Percentiles rank a stretch among this genome's conserved stretches.
phyloP scores from a whole-genome alignment of 1,140 invertebrate species.

The Lepidurus couesii region DNA sequence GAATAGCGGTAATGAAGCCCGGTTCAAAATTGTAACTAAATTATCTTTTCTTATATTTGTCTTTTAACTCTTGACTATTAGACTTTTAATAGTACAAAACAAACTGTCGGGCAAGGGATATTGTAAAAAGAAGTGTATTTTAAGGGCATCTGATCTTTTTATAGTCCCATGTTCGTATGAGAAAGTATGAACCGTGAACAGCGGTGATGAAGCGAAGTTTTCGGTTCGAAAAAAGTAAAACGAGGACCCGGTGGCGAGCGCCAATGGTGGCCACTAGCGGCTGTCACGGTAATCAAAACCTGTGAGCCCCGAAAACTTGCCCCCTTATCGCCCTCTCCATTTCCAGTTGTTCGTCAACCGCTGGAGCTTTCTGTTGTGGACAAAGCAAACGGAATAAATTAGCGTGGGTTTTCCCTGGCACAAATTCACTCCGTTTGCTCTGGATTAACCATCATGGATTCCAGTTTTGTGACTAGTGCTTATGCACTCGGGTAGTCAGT shows the following conservation, averaged over 20 bases:
- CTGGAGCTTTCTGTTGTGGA: slow-evolving; percentile 13
- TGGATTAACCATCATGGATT: background rate
- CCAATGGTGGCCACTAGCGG: slow-evolving; percentile 5
- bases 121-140: no score
- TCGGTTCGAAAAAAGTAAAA: background rate
- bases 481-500: background rate
- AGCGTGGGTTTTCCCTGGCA: background rate
- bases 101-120: no score
- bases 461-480: background rate
- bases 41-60: no score
- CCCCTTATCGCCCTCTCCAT: background rate
- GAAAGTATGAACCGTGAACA: no score
- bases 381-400: background rate
- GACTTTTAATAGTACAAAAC: no score
- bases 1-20: no score
- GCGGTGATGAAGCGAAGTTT: background rate
- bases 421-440: background rate
- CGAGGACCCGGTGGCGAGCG: background rate
- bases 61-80: no score
- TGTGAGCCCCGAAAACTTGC: background rate
- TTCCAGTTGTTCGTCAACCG: slow-evolving; percentile 21
- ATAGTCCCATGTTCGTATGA: no score
- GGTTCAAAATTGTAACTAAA: no score
- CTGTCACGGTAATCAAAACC: background rate
- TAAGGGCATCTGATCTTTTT: no score